phyloP scores from a whole-genome alignment of 2,888 invertebrate species.

The Cheilosia impressa region DNA sequence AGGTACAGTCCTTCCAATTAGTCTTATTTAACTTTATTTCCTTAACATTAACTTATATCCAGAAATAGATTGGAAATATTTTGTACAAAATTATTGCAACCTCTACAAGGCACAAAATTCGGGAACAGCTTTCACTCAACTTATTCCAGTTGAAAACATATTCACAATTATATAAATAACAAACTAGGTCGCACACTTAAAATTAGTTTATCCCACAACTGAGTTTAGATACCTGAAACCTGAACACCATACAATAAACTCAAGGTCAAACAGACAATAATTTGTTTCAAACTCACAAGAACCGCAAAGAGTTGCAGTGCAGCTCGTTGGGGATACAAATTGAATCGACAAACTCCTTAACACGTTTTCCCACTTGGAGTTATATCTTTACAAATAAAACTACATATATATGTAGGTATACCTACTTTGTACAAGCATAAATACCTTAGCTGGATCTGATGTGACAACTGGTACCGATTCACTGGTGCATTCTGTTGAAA shows the following conservation, averaged over 20 bases:
- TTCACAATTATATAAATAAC: background rate
- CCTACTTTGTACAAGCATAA: background rate
- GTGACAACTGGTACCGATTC: conserved; percentile 78
- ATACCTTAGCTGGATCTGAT: conserved; percentile 81
- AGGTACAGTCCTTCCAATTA: no score
- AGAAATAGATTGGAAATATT: no score
- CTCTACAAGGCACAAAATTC: background rate
- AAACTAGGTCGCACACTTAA: background rate
- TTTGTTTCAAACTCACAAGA: background rate
- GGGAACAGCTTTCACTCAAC: background rate
- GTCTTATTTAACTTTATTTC: no score
- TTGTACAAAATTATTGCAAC: no score
- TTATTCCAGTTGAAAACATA: background rate
- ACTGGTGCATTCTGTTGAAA: conserved; percentile 41
- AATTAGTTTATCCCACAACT: background rate
- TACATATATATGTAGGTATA: conserved; percentile 8
- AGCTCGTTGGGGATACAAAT: background rate
- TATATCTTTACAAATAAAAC: background rate
- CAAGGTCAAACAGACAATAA: conserved; percentile 6
- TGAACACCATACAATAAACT: background rate
- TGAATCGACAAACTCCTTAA: background rate
- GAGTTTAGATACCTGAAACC: background rate
- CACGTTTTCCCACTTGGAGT: background rate
- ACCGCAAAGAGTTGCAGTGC: background rate
- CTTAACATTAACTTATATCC: no score